Evolutionary conservation across 2,113 vertebrate species (phyloP), one percentile per base, ranked within the genome.

Genomic region (Mellivora capensis): DNA sequence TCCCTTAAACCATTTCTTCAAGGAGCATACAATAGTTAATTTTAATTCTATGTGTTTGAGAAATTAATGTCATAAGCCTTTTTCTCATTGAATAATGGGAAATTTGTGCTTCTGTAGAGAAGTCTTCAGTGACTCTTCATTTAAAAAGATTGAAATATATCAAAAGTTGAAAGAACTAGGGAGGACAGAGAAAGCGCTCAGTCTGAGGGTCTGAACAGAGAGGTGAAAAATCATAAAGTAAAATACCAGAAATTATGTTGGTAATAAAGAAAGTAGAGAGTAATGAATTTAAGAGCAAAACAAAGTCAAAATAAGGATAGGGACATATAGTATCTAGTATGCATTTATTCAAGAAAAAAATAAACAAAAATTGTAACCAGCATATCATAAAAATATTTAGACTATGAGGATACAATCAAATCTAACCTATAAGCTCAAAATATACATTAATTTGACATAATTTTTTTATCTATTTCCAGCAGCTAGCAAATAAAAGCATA

Each of bases 31-130:
- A n/a, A 54, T 94, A 86, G 95, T 93, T 97, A 87, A 94, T 92
- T 96, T 96, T 91, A 84, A 87, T 92, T 96, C 57, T 71, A 27
- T 34, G 4, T 91, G 27, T 61, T 91, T 91, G 77, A 93, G 80
- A 96, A 96, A 96, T 87, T 90, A 90, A 57, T 87, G 25, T 71
- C 90, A 74, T 83, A 93, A 95, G 18, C 4, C 23, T 52, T 91
- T 94, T 96, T 67, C 81, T 95, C 20, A 62, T 54, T 97, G 67
- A 97, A 82, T 90, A 86, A 86, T 96, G 34, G 91, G 34, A 93
- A 94, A 80, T 83, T 10, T 87, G 44, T 69, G 85, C n/a, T 94
- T 88, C 61, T 77, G 20, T 69, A 18, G 4, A 81, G 47, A 88
- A 61, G 14, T 67, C 14, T 49, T 94, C 54, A 81, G 62, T 84